Evolutionary conservation across 2,113 vertebrate species (phyloP).

Genomic region (Sialia sialis): DNA sequence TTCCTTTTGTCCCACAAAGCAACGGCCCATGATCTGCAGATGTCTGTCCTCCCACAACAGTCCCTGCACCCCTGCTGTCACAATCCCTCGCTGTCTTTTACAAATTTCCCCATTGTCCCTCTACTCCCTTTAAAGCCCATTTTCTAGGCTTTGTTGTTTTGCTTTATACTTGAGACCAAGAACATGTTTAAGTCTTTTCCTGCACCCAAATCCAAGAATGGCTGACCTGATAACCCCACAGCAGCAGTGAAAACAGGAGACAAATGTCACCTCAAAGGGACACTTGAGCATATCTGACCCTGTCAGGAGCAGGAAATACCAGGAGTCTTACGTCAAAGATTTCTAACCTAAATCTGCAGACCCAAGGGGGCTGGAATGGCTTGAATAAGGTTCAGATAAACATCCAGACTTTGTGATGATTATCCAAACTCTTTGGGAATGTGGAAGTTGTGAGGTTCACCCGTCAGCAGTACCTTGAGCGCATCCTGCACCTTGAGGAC

Average conservation of each 20-base stretch:
- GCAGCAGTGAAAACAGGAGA: slow-evolving; percentile 14
- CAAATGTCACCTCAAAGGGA: slow-evolving; percentile 36
- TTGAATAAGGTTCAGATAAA: slow-evolving; percentile 27
- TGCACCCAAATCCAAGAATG: background rate
- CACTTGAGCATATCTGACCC: background rate
- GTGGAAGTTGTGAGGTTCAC: background rate
- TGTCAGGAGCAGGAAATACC: slow-evolving; percentile 52
- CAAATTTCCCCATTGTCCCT: background rate
- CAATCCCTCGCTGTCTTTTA: background rate
- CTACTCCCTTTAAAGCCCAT: background rate
- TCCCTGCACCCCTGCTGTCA: background rate
- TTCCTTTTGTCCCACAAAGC: background rate
- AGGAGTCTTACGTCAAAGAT: background rate
- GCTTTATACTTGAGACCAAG: background rate
- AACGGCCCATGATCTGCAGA: background rate
- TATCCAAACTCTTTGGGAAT: slow-evolving; percentile 22
- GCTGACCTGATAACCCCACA: background rate
- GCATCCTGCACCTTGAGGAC: slow-evolving; percentile 14
- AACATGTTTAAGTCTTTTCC: background rate
- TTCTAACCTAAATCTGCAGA: slow-evolving; percentile 2
- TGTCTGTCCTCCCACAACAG: background rate
- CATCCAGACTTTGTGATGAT: slow-evolving; percentile 42
- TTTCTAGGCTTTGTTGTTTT: background rate
- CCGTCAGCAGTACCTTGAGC: background rate
- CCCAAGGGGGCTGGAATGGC: background rate